phyloP scores from a whole-genome alignment of 2,113 vertebrate genomes.

The Ageneiosus marmoratus region DNA sequence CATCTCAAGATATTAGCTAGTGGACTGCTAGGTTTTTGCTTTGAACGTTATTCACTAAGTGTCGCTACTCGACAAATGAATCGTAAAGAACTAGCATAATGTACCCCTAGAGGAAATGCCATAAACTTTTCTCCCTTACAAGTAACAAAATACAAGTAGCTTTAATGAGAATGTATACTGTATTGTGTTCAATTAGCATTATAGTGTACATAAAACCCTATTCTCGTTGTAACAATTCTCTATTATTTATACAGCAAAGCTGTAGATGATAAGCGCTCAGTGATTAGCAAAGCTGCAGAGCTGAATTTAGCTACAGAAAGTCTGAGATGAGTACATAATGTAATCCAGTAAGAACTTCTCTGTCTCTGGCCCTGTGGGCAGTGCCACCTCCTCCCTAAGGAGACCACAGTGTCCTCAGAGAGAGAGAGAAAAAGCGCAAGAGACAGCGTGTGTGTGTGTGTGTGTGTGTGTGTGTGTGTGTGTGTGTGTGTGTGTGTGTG shows the following conservation, averaged over 20 bases:
- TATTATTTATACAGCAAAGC: not conserved
- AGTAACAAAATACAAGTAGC: too few relatives aligned
- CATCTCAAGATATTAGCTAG: too few relatives aligned
- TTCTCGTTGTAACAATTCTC: not conserved
- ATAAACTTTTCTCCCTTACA: too few relatives aligned
- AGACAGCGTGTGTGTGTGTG: slow-evolving; percentile 12
- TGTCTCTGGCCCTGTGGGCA: slow-evolving; percentile 10
- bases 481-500: slow-evolving; percentile 30
- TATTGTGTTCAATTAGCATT: too few relatives aligned
- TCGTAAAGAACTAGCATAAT: too few relatives aligned
- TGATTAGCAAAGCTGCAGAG: not conserved
- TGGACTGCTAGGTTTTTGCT: too few relatives aligned
- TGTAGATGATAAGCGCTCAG: not conserved
- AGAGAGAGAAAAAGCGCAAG: slow-evolving; percentile 15
- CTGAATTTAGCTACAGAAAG: not conserved
- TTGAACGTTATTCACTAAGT: too few relatives aligned
- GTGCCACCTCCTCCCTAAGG: not conserved
- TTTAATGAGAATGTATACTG: too few relatives aligned
- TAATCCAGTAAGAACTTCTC: slow-evolving; percentile 12
- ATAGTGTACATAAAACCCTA: not conserved
- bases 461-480: slow-evolving; percentile 22
- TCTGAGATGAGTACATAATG: not conserved
- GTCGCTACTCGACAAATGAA: too few relatives aligned
- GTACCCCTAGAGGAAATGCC: too few relatives aligned
- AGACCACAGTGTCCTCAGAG: slow-evolving; percentile 9